These are phyloP conservation scores for Phania funesta DNA, from an alignment of 2,888 invertebrate genomes.

Conservation along the genomic window DNA sequence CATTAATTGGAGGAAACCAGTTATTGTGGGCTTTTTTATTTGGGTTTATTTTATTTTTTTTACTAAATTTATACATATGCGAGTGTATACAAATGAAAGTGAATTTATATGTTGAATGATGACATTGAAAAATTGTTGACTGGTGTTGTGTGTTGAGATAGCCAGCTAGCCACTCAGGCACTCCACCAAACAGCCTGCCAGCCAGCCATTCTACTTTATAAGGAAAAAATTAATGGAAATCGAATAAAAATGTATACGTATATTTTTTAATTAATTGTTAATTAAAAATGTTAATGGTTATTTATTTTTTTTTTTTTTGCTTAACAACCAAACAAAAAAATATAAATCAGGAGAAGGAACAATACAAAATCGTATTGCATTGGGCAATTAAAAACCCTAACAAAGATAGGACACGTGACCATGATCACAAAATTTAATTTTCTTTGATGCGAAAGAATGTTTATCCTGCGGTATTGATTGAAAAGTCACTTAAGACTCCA, in stretches of 20 bases:
- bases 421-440: no score
- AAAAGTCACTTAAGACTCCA: no score
- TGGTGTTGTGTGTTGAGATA: slow-evolving; percentile 31
- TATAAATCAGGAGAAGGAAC: not conserved
- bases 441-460: no score
- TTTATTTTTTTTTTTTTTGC: slow-evolving; percentile 17
- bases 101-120: slow-evolving; percentile 69
- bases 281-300: slow-evolving; percentile 57
- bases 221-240: slow-evolving; percentile 48
- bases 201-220: slow-evolving; percentile 11
- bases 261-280: slow-evolving; percentile 57
- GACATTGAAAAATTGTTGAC: slow-evolving; percentile 64
- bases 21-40: slow-evolving; percentile 60
- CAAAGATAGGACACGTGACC: no score
- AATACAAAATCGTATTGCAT: not conserved
- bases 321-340: not conserved
- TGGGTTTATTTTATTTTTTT: slow-evolving; percentile 11
- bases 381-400: no score
- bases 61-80: slow-evolving; percentile 19
- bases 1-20: slow-evolving; percentile 65
- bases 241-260: slow-evolving; percentile 31
- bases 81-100: slow-evolving; percentile 69
- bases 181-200: not conserved
- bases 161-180: slow-evolving; percentile 15
- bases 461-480: no score